phyloP scores from a whole-genome alignment of 2,888 invertebrate species.

The Sarcophaga carnaria region DNA sequence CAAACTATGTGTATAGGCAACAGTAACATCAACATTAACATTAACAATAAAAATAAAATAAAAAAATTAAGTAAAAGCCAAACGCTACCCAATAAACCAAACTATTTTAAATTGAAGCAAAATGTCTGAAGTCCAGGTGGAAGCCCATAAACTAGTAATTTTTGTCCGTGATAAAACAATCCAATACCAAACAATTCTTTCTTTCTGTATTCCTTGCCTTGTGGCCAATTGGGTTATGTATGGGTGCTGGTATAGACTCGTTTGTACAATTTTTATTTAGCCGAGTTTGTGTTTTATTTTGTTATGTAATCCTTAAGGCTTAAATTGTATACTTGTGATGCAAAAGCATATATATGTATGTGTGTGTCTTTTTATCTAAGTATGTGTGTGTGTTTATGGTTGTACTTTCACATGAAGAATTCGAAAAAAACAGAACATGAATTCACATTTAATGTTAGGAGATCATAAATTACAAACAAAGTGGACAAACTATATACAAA shows the following conservation, averaged over 20 bases:
- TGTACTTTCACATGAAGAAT: conserved; percentile 72
- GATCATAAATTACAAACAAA: conserved; percentile 67
- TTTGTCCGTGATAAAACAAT: no score
- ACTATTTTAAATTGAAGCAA: not conserved
- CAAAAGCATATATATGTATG: not conserved
- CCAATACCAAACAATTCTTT: no score
- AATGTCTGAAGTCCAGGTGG: no score
- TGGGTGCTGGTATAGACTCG: conserved; percentile 13
- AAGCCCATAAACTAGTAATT: no score
- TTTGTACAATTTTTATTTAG: conserved; percentile 38
- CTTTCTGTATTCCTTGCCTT: not conserved
- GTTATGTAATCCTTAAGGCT: conserved; percentile 71
- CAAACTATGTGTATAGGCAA: conserved; percentile 12
- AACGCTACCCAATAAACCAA: not conserved
- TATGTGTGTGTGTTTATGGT: not conserved
- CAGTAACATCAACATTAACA: not conserved
- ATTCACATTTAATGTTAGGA: conserved; percentile 66
- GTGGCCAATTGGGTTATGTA: not conserved
- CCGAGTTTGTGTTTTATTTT: conserved; percentile 58
- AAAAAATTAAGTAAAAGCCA: not conserved
- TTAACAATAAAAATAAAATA: not conserved
- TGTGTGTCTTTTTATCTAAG: not conserved
- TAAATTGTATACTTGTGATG: conserved; percentile 70
- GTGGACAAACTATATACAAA: conserved; percentile 68
- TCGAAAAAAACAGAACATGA: conserved; percentile 63